Conservation (phyloP, 2,113 vertebrate species). For the Prionailurus bengalensis region DNA sequence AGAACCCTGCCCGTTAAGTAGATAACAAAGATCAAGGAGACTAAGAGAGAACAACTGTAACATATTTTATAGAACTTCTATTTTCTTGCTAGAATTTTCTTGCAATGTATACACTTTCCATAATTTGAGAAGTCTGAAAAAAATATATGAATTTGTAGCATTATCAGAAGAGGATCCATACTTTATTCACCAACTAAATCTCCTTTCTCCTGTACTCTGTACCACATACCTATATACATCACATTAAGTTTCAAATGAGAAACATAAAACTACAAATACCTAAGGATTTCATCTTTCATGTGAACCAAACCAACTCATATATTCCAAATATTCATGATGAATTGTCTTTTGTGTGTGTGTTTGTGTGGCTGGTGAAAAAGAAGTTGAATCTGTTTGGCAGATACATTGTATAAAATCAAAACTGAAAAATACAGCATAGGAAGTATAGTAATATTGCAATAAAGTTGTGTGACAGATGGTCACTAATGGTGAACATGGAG, state of each 20-base stretch:
- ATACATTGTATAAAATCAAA: slow-evolving; percentile 42
- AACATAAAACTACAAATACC: slow-evolving; percentile 1
- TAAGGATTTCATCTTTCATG: slow-evolving; percentile 33
- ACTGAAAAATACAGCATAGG: not conserved
- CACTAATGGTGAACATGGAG: not conserved
- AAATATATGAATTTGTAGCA: not conserved
- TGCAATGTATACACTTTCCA: not conserved
- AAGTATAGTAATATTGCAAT: not conserved
- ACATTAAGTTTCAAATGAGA: not conserved
- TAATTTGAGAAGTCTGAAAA: slow-evolving; percentile 38
- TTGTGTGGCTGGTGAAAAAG: slow-evolving; percentile 35
- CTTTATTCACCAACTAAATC: slow-evolving; percentile 33
- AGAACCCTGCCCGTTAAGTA: not conserved
- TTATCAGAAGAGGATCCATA: not conserved
- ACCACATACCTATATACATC: not conserved
- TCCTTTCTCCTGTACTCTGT: slow-evolving; percentile 3
- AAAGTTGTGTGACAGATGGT: not conserved
- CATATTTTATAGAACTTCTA: not conserved
- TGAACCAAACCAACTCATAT: not conserved
- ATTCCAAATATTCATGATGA: slow-evolving; percentile 4
- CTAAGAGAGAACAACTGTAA: not conserved
- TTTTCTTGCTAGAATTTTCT: slow-evolving; percentile 38
- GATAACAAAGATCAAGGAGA: not conserved
- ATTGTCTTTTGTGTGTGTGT: not conserved
- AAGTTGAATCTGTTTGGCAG: slow-evolving; percentile 29